Conservation (phyloP, 2,797 vertebrate genomes). For the Tinamus major region DNA sequence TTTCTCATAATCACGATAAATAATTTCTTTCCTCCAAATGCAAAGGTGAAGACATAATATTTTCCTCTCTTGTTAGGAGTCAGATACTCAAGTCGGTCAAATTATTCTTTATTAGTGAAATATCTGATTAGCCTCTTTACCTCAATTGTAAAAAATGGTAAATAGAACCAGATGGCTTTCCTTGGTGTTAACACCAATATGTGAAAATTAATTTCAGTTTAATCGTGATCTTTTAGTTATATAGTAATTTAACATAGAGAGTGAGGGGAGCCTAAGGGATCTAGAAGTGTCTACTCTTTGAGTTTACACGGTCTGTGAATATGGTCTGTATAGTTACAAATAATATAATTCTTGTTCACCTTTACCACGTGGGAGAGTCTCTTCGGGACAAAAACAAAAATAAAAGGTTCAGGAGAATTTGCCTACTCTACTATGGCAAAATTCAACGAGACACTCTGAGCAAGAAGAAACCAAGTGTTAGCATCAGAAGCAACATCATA, state of each 20-base stretch:
- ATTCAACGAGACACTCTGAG: not conserved
- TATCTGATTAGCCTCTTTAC: not conserved
- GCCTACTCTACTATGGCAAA: not conserved
- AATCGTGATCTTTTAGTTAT: not conserved
- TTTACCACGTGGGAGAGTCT: not conserved
- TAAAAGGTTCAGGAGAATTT: not conserved
- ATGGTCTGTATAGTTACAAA: not conserved
- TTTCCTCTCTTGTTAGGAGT: not conserved
- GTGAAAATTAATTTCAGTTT: slow-evolving; percentile 20
- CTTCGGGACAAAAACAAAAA: not conserved
- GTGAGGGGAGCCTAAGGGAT: not conserved
- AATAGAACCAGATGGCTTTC: not conserved
- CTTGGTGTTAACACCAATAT: not conserved
- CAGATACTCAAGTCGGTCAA: not conserved
- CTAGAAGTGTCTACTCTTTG: not conserved
- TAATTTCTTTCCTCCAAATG: not conserved
- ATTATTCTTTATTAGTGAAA: not conserved
- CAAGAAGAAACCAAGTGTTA: not conserved
- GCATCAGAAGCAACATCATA: not conserved
- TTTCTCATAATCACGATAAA: not conserved
- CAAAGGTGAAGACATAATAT: not conserved
- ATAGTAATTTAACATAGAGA: not conserved
- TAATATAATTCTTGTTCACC: not conserved
- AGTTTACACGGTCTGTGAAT: slow-evolving; percentile 3
- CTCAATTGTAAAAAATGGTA: not conserved